Evolutionary conservation across 2,797 vertebrate species (phyloP).

Genomic region (Astyanax mexicanus): DNA sequence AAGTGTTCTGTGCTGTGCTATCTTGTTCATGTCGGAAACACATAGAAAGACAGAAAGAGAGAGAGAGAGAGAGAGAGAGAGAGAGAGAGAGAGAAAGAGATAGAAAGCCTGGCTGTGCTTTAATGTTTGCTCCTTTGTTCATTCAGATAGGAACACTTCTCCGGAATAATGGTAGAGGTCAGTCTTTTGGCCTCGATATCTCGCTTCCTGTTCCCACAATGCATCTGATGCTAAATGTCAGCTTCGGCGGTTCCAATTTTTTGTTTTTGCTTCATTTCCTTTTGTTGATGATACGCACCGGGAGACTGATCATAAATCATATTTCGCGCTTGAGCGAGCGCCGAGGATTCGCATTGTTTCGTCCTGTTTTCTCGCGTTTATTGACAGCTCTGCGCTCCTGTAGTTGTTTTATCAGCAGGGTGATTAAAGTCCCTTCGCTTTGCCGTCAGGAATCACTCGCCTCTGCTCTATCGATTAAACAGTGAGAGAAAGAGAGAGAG

Average conservation of each 20-base stretch:
- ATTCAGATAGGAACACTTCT: not conserved
- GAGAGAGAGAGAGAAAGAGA: too few relatives aligned
- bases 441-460: slow-evolving; percentile 53
- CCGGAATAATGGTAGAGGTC: slow-evolving; percentile 2
- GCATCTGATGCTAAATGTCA: slow-evolving; percentile 7
- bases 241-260: not conserved
- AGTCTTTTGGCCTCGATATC: not conserved
- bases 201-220: not conserved
- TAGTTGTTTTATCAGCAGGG: slow-evolving; percentile 52
- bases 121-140: not conserved
- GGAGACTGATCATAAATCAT: slow-evolving; percentile 47
- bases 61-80: too few relatives aligned
- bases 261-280: slow-evolving; percentile 32
- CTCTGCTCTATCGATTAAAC: not conserved
- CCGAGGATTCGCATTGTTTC: slow-evolving; percentile 36
- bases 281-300: slow-evolving; percentile 24
- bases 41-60: too few relatives aligned
- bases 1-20: too few relatives aligned
- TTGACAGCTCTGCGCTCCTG: slow-evolving; percentile 58
- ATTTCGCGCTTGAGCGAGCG: slow-evolving; percentile 38
- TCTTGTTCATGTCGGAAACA: too few relatives aligned
- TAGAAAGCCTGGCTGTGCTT: not conserved
- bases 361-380: slow-evolving; percentile 52
- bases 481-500: not conserved
- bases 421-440: slow-evolving; percentile 67